Evolutionary conservation across 2,797 vertebrate genomes (phyloP), one percentile per base, ranked within the genome.

Genomic region (Pachyuromys duprasi): DNA sequence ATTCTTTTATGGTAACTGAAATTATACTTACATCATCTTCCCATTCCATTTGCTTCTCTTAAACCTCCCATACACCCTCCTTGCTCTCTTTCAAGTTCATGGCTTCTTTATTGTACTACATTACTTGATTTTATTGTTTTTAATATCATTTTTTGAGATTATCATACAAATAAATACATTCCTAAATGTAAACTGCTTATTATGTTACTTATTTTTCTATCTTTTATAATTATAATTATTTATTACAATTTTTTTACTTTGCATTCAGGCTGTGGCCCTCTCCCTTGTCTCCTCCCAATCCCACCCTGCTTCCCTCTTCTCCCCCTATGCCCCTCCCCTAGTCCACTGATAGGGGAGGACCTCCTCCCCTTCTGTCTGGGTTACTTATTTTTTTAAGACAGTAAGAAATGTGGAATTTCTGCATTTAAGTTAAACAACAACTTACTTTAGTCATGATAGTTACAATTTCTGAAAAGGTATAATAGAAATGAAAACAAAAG

Each of bases 401-500:
- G 45, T 49, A 49, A 49, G 45, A 49, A 49, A 62, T 62, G 26
- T 72, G 55, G 2, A 93, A 80, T 93, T 63, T 49, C 11, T 87
- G 5, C 28, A 70, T 69, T 92, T 75, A 60, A 90, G 53, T 83
- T 94, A 53, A 13, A 15, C 26, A 87, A 76, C 5, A 31, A 95
- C 81, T 79, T 89, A 83, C 31, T 63, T 92, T 80, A 72, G 67
- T 26, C 45, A 70, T 33, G 17, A 55, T 31, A 80, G 17, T 33
- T 90, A 88, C 2, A 86, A 84, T 39, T 84, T 90, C 20, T 83
- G 15, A 91, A 93, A 94, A 79, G 20, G 1, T 49, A 26, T 67
- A 75, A 93, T 88, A 49, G 93, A 91, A 93, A 91, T 93, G 33
- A 75, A 79, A 86, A 75, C 3, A 57, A 86, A 88, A 33, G 17